These are phyloP conservation scores for Scomberomorus guttatus DNA, from an alignment of 2,797 vertebrate genomes.

Conservation along the genomic window DNA sequence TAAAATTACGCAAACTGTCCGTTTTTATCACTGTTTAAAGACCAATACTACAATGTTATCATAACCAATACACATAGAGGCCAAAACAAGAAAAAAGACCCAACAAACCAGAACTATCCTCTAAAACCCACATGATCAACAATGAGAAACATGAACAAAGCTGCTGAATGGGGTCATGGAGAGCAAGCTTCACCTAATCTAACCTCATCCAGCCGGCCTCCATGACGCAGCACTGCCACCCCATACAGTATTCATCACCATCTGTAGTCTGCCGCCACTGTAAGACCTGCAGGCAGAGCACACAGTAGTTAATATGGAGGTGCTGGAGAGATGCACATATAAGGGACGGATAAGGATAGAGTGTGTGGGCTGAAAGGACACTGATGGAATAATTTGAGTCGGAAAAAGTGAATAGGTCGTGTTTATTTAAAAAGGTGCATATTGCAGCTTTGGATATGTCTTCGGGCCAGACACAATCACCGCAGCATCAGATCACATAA, in stretches of 20 bases:
- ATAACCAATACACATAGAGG: background rate
- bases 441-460: slow-evolving; percentile 3
- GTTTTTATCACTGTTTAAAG: background rate
- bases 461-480: background rate
- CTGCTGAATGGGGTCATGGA: slow-evolving; percentile 39
- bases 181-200: slow-evolving; percentile 51
- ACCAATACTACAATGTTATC: background rate
- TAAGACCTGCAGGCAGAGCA: slow-evolving; percentile 28
- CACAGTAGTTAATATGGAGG: slow-evolving; percentile 66
- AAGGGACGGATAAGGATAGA: slow-evolving; percentile 43
- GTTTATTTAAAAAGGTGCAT: slow-evolving; percentile 32
- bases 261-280: slow-evolving; percentile 60
- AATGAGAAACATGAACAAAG: slow-evolving; percentile 2
- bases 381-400: slow-evolving; percentile 36
- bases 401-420: slow-evolving; percentile 45
- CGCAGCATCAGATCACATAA: background rate
- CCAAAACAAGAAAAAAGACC: background rate
- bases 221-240: slow-evolving; percentile 49
- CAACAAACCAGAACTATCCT: background rate
- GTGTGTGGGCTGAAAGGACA: slow-evolving; percentile 42
- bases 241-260: slow-evolving; percentile 79
- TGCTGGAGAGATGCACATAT: slow-evolving; percentile 30
- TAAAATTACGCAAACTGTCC: background rate
- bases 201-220: slow-evolving; percentile 48
- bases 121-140: background rate